A percentile compares a stretch with the other conserved stretches of the same genome.
phyloP scores from a whole-genome alignment of 2,113 vertebrate genomes.

The Miniopterus natalensis region DNA sequence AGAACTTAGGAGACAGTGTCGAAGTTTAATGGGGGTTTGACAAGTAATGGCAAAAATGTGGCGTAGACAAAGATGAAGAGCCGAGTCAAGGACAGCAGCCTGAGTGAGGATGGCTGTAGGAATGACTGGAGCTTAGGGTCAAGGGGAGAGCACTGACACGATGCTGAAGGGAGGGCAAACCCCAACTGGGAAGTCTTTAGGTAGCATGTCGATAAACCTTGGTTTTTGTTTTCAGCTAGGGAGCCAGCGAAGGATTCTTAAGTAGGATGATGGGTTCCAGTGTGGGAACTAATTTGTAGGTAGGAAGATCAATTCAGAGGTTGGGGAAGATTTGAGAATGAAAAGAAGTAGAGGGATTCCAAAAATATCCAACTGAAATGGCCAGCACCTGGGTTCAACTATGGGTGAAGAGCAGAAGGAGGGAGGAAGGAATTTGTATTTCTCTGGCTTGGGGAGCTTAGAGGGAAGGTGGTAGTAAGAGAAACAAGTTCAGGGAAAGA shows the following conservation, averaged over 20 bases:
- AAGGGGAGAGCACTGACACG: neutral
- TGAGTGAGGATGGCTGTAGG: neutral
- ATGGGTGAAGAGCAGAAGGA: neutral
- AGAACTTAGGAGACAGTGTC: neutral
- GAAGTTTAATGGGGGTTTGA: neutral
- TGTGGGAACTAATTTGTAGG: neutral
- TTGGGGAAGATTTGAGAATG: neutral
- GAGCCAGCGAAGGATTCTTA: neutral
- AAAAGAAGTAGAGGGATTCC: neutral
- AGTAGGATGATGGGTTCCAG: neutral
- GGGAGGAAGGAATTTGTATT: neutral
- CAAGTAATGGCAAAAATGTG: neutral
- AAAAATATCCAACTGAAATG: neutral
- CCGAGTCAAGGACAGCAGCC: neutral
- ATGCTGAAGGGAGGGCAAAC: neutral
- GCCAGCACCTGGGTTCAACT: neutral
- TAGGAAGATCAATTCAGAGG: neutral
- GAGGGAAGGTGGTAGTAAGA: neutral
- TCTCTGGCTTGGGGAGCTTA: neutral
- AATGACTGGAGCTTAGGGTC: neutral
- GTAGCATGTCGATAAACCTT: neutral
- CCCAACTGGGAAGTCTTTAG: neutral
- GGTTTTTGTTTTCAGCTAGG: neutral
- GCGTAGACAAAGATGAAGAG: neutral
- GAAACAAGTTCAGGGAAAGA: neutral